Base-by-base conservation (phyloP, 2,888 invertebrate genomes). In the Cyaniris semiargus region DNA sequence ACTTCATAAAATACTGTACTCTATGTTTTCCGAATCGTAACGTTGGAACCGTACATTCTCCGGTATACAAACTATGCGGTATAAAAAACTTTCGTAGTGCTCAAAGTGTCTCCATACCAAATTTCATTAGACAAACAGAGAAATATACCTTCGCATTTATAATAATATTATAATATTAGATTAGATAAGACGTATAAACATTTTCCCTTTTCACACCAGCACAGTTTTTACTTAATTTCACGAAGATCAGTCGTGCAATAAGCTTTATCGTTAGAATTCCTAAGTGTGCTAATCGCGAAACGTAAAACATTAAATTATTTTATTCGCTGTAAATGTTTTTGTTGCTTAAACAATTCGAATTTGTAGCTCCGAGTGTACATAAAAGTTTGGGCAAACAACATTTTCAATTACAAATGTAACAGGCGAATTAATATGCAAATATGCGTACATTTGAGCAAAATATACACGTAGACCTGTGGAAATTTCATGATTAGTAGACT, bases 371-470 rank as follows among this genome's bases (percentile, higher is more conserved):
- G 27, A 66, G 27, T 66, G 66, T 66, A 27, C 66, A 66, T 66
- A 66, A 66, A 66, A 66, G 66, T 66, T 66, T 1, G 27, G 5
- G 15, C 66, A 27, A 66, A 66, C 66, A 66, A 21, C 58, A 58
- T 66, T 66, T 66, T 27, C 66, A 66, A 66, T 66, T 66, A 66
- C 66, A 66, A 66, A 66, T 15, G 66, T 23, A 27, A 66, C 66
- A 66, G 15, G 15, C 66, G 27, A 66, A 66, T 66, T 66, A 66
- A 27, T 66, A 66, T 66, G 66, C 66, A 66, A 66, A 66, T 66
- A 66, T 27, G 66, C 27, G 27, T 66, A 66, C 66, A 66, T 27
- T 66, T 27, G 27, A 27, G 15, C 66, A 66, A 66, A 66, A 13
- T 66, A 21, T 5, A 27, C 13, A 66, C 15, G 27, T 5, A 66